Evolutionary conservation across 2,888 invertebrate genomes (phyloP).

Genomic region (Platynereis dumerilii): DNA sequence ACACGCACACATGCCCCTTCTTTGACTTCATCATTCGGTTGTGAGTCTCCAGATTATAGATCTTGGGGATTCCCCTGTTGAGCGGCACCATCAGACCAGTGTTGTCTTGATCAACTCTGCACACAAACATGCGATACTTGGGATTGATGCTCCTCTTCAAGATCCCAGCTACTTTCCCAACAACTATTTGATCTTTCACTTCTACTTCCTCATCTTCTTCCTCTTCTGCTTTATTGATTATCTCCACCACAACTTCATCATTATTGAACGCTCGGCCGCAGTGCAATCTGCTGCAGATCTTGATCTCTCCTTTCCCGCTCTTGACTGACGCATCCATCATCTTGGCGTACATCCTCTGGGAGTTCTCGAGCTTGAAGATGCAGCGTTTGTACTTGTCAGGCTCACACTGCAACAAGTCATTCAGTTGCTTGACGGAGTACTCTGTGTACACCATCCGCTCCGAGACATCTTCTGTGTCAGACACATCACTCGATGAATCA

Average conservation of each 20-base stretch:
- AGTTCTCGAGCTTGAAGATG: slow-evolving; percentile 38
- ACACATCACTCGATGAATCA: slow-evolving; percentile 32
- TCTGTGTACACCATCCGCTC: slow-evolving; percentile 22
- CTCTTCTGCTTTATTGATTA: slow-evolving; percentile 36
- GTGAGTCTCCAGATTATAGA: slow-evolving; percentile 45
- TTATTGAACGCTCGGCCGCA: slow-evolving; percentile 49
- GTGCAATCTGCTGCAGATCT: slow-evolving; percentile 39
- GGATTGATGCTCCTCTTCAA: slow-evolving; percentile 45
- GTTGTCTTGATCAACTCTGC: slow-evolving; percentile 45
- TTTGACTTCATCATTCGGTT: slow-evolving; percentile 34
- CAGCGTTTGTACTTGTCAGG: slow-evolving; percentile 46
- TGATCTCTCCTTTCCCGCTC: slow-evolving; percentile 23
- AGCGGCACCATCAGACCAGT: slow-evolving; percentile 52
- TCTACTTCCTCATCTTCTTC: slow-evolving; percentile 16
- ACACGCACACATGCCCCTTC: slow-evolving; percentile 46
- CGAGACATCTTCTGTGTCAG: slow-evolving; percentile 16
- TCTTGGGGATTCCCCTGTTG: slow-evolving; percentile 45
- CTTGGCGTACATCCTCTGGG: slow-evolving; percentile 34
- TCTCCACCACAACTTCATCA: slow-evolving; percentile 54
- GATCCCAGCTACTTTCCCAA: slow-evolving; percentile 51
- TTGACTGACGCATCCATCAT: neutral
- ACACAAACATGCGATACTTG: slow-evolving; percentile 48
- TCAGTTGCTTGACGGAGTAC: slow-evolving; percentile 28
- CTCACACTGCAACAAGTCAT: slow-evolving; percentile 37
- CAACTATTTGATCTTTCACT: slow-evolving; percentile 21